Percentiles rank a stretch among this genome's conserved stretches.
These are phyloP conservation scores for Caenorhabditis doughertyi DNA, from an alignment of 2,888 invertebrate genomes.

Conservation along the genomic window DNA sequence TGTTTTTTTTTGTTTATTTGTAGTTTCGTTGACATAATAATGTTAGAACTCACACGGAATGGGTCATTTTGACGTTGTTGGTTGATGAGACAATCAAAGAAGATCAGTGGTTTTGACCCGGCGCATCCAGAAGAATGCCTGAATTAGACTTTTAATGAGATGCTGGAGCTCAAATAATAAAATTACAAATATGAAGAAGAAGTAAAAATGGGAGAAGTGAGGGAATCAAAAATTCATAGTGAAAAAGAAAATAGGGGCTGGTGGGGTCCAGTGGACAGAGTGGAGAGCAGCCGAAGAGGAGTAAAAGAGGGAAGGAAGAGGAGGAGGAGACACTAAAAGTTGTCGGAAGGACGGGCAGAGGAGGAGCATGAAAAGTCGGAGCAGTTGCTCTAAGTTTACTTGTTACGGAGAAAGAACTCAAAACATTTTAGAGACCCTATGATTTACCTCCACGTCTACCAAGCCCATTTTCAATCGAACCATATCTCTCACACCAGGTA, in stretches of 20 bases:
- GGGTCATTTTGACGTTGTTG: conserved; percentile 47
- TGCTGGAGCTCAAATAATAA: background rate
- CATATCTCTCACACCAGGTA: no score
- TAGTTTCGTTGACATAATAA: background rate
- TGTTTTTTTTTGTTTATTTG: conserved; percentile 19
- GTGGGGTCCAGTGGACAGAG: conserved; percentile 22
- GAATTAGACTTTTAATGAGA: background rate
- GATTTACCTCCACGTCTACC: no score
- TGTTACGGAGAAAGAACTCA: background rate
- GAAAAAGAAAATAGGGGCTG: conserved; percentile 29
- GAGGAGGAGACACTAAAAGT: conserved; percentile 56
- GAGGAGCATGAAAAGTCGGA: conserved; percentile 34
- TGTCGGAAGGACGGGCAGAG: conserved; percentile 41
- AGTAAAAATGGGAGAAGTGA: conserved; percentile 12
- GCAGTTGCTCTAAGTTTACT: conserved; percentile 28
- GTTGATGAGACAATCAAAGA: conserved; percentile 1
- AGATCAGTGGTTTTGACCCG: conserved; percentile 1
- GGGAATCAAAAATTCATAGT: conserved; percentile 54
- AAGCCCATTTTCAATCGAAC: no score
- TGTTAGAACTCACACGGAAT: conserved; percentile 59
- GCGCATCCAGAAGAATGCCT: conserved; percentile 37
- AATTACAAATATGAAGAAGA: conserved; percentile 2
- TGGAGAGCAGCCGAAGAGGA: conserved; percentile 30
- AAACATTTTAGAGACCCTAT: background rate
- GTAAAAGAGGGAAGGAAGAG: conserved; percentile 21